Evolutionary conservation across 2,113 vertebrate species (phyloP), one percentile per base, ranked within the genome.

Genomic region (Cisticola juncidis): DNA sequence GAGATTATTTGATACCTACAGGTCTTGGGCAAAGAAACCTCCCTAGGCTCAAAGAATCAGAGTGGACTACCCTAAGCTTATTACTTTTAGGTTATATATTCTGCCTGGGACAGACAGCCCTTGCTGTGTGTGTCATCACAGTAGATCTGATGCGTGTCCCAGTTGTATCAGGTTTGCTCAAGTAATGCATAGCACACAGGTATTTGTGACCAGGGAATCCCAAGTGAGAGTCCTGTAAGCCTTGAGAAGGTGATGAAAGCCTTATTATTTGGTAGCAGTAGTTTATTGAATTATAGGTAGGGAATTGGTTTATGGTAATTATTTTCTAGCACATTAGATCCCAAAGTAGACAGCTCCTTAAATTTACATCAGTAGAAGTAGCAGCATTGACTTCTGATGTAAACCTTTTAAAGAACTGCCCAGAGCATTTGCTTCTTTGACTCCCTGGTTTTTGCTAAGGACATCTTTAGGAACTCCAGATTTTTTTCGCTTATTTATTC

Each of bases 101-200:
- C 28, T 9, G 3, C 28, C 19, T 73, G 28, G 44, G 44, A 35
- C 23, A 74, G 71, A 9, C 17, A 45, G 35, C n/a, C 25, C 36
- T 64, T 80, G 9, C 53, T 73, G 6, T 31, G 4, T 31, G 20
- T 45, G 40, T 47, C 7, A 12, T 23, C 38, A 4, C 22, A 5
- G 21, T 20, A 25, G 40, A 21, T 54, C 47, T 90, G 47, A 33
- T 62, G 6, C 0, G 0, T 35, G 23, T 26, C 36, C 62, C 72
- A 35, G 45, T 7, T 77, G 12, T 51, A 11, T 68, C 58, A 25
- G 35, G 40, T 50, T 61, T 86, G 38, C 47, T 72, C 7, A 1
- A 12, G 68, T 53, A 12, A 42, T 12, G 31, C 9, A 2, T 8
- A 47, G 33, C 23, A 25, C 0, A 1, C 13, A 20, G 50, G 11